phyloP scores from a whole-genome alignment of 1,140 invertebrate species.

The Calephelis nemesis region DNA sequence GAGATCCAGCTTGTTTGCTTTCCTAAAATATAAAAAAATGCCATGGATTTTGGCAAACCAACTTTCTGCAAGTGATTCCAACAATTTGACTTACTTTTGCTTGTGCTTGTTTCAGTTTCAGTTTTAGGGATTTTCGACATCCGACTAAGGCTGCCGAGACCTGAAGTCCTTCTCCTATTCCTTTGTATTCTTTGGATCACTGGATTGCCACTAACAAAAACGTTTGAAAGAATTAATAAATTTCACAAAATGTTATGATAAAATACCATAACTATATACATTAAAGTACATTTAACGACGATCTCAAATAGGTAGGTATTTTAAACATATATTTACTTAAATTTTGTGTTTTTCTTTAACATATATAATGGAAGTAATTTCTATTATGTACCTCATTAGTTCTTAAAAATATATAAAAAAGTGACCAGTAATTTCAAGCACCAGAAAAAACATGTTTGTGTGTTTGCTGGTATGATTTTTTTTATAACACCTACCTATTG shows the following conservation, averaged over 20 bases:
- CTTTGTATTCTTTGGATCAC: slow-evolving; percentile 59
- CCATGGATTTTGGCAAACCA: not conserved
- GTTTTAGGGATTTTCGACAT: slow-evolving; percentile 48
- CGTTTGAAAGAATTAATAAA: not conserved
- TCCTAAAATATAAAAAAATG: not conserved
- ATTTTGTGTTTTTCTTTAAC: no score
- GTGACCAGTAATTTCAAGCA: no score
- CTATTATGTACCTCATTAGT: no score
- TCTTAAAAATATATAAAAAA: no score
- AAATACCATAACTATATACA: no score
- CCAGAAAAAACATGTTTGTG: no score
- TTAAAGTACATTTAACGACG: no score
- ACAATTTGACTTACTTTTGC: slow-evolving; percentile 35
- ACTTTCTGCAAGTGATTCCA: not conserved
- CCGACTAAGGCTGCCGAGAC: slow-evolving; percentile 50
- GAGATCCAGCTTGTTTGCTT: no score
- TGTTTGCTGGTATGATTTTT: not conserved
- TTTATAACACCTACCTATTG: slow-evolving; percentile 46
- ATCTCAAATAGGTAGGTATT: no score
- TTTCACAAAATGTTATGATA: no score
- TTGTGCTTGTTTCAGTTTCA: slow-evolving; percentile 40
- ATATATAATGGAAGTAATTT: no score
- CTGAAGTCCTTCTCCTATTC: slow-evolving; percentile 48
- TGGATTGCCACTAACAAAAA: slow-evolving; percentile 48
- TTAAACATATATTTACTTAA: no score